These are phyloP conservation scores for Sphinx pinastri DNA, from an alignment of 2,888 invertebrate genomes.

Conservation along the genomic window DNA sequence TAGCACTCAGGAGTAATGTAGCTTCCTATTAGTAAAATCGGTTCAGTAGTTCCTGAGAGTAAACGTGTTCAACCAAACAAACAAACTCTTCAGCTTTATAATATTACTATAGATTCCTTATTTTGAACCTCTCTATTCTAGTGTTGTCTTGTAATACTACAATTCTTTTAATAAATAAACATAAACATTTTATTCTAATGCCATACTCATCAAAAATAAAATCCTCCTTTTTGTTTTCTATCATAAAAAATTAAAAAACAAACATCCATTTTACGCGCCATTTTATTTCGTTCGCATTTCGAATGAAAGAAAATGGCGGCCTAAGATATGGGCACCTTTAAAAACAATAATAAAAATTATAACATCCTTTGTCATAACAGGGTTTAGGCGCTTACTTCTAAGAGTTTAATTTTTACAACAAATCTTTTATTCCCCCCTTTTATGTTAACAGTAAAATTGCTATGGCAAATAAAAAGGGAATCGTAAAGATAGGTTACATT, in stretches of 20 bases:
- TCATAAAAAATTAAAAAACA: constrained; percentile 36
- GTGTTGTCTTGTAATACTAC: too few species aligned
- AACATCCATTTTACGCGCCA: constrained; percentile 46
- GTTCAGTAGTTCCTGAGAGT: too few species aligned
- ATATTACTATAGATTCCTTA: too few species aligned
- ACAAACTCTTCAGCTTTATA: too few species aligned
- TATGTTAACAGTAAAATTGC: constrained; percentile 72
- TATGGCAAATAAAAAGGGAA: constrained; percentile 65
- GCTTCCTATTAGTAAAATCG: too few species aligned
- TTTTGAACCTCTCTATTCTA: too few species aligned
- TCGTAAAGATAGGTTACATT: constrained; percentile 69
- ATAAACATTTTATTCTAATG: too few species aligned
- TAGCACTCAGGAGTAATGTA: too few species aligned
- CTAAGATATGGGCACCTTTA: constrained; percentile 57
- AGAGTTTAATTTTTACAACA: constrained; percentile 80
- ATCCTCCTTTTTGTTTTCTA: constrained; percentile 27
- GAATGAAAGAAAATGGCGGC: constrained; percentile 67
- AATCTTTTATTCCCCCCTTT: constrained; percentile 73
- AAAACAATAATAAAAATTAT: constrained; percentile 76
- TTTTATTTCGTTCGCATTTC: constrained; percentile 70
- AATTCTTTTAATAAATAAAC: too few species aligned
- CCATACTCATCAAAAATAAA: too few species aligned
- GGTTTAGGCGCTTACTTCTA: constrained; percentile 67
- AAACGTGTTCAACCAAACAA: too few species aligned
- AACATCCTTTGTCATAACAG: constrained; percentile 55